Percentiles rank a stretch among this genome's conserved stretches.
phyloP scores from a whole-genome alignment of 2,113 vertebrate species.

The Odocoileus virginianus region DNA sequence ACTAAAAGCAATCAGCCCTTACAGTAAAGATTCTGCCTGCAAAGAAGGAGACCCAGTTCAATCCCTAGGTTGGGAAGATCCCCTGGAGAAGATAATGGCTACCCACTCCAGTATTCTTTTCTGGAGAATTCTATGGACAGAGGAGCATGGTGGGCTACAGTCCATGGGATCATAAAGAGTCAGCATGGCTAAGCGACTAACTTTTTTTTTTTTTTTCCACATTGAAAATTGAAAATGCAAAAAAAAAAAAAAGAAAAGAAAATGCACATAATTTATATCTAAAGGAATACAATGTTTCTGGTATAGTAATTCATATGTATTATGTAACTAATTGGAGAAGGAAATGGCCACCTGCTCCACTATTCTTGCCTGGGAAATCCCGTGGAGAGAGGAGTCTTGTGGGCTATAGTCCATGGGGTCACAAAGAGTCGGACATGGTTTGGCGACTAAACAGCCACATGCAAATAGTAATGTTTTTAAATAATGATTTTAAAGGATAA shows the following conservation, averaged over 20 bases:
- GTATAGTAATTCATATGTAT: neutral
- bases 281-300: neutral
- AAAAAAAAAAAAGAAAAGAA: neutral
- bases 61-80: neutral
- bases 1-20: neutral
- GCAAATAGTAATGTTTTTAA: neutral
- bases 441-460: neutral
- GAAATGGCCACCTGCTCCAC: neutral
- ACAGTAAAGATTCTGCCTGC: neutral
- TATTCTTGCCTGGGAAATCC: neutral
- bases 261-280: neutral
- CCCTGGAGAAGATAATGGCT: neutral
- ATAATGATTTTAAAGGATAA: neutral
- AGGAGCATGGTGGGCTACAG: neutral
- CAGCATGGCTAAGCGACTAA: neutral
- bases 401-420: neutral
- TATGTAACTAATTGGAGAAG: neutral
- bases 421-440: accelerated
- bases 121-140: neutral
- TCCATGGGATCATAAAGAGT: neutral
- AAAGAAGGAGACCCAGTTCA: neutral
- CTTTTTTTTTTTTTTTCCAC: neutral
- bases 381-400: neutral
- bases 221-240: neutral
- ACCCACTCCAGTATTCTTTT: neutral